Evolutionary conservation across 1,140 invertebrate species (phyloP), one percentile per base, ranked within the genome.

Genomic region (Samia ricini): DNA sequence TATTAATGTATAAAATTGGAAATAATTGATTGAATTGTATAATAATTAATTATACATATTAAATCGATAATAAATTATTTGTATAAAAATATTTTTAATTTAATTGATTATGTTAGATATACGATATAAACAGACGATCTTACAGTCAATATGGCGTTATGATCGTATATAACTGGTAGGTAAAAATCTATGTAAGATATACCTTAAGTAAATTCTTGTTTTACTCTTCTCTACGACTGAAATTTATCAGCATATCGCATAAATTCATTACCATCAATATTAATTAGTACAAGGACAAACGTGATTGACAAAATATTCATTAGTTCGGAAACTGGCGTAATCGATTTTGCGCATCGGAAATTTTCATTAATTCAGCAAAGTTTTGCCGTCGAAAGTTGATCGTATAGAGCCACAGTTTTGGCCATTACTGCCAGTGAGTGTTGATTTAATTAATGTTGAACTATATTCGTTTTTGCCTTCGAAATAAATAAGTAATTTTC

Each of bases 331-430:
- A 23, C 22, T 22, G 51, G 21, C 15, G 20, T 21, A 52, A 52
- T 52, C 51, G 51, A 52, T 52, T 52, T 23, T 52, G 51, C 51
- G 51, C 22, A 52, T 52, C 33, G 15, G 33, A 42, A 42, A 42
- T 52, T 52, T 23, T 15, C 22, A 52, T 52, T 52, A 52, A 52
- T 52, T 52, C 50, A 21, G 50, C 50, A 52, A 52, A 52, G 19
- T 52, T n/a, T 52, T 52, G 22, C 22, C 51, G 10, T 19, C 22
- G 51, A 23, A 52, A 21, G 50, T 20, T 51, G 50, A 21, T 42
- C 33, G 33, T 42, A 42, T 42, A 42, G n/a, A n/a, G 33, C 33
- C 15, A 42, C 33, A 42, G 33, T 42, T 42, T 42, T 42, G 10
- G 33, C 33, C 33, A 42, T 42, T 15, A 42, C 33, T 15, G 33